These are phyloP conservation scores for Phenganax stokvisi DNA, from an alignment of 92 coral and sea anemone species.

Conservation along the genomic window DNA sequence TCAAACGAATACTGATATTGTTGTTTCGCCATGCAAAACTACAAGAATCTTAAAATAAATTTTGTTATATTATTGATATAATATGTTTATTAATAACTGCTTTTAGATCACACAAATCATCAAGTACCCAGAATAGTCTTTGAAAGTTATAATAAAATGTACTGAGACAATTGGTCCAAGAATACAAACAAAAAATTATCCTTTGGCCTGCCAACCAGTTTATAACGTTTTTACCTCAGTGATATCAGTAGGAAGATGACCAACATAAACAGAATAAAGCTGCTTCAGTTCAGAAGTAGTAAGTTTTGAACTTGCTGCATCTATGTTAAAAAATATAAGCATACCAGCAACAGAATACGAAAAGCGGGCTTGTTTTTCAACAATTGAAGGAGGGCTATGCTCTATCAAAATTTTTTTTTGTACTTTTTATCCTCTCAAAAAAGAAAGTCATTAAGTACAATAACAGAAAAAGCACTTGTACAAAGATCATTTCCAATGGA, in stretches of 20 bases:
- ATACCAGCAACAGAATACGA: neutral
- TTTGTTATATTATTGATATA: too few species aligned
- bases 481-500: neutral
- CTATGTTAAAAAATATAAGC: neutral
- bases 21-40: too few species aligned
- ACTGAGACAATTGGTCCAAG: too few species aligned
- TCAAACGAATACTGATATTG: neutral
- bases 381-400: neutral
- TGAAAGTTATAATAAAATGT: too few species aligned
- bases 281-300: neutral
- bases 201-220: too few species aligned
- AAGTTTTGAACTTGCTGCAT: constrained; percentile 9
- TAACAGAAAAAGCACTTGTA: neutral
- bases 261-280: constrained; percentile 79
- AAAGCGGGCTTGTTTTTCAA: neutral
- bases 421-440: too few species aligned
- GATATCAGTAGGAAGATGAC: constrained; percentile 72
- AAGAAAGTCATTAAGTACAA: neutral
- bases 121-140: too few species aligned
- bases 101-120: too few species aligned
- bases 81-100: too few species aligned
- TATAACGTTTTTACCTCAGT: constrained; percentile 51
- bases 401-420: too few species aligned
- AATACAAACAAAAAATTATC: too few species aligned
- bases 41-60: too few species aligned